These are phyloP conservation scores for Virgularia gustaviana DNA, from an alignment of 92 coral and sea anemone species.

Conservation along the genomic window DNA sequence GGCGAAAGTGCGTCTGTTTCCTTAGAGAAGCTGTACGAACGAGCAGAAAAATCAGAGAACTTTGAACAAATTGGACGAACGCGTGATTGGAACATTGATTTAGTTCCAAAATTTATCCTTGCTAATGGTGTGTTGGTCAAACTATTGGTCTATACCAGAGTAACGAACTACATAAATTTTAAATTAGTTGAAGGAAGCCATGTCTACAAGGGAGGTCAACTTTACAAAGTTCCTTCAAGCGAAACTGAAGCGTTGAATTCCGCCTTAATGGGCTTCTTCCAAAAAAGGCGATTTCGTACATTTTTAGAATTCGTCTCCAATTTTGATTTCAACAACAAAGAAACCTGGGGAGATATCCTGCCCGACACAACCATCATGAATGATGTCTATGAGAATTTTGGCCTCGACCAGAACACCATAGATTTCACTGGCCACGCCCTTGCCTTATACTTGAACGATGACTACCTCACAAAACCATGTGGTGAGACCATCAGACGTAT, in stretches of 20 bases:
- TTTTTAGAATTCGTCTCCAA: conserved; percentile 66
- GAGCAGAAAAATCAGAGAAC: conserved; percentile 46
- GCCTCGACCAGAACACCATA: conserved; percentile 71
- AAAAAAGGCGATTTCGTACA: conserved; percentile 78
- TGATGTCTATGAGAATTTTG: conserved; percentile 66
- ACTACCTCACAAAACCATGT: conserved; percentile 68
- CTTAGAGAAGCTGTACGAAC: conserved; percentile 65
- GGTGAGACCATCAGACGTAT: conserved; percentile 68
- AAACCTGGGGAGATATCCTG: conserved; percentile 69
- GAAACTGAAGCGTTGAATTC: conserved; percentile 77
- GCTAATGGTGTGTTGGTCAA: conserved; percentile 82
- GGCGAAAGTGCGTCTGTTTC: conserved; percentile 88
- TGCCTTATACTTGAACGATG: conserved; percentile 75
- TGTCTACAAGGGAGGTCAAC: conserved; percentile 65
- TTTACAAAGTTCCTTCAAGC: conserved; percentile 84
- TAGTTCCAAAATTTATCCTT: conserved; percentile 88
- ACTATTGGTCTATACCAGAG: conserved; percentile 70
- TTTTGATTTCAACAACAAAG: conserved; percentile 52
- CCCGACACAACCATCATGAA: conserved; percentile 70
- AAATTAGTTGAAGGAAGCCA: conserved; percentile 90
- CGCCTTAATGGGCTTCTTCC: conserved; percentile 82
- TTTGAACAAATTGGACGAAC: conserved; percentile 54
- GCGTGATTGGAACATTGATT: conserved; percentile 81
- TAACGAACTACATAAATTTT: conserved; percentile 75
- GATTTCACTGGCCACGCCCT: conserved; percentile 90